Conservation (phyloP, 2,888 invertebrate species). For the Drosophila merina region DNA sequence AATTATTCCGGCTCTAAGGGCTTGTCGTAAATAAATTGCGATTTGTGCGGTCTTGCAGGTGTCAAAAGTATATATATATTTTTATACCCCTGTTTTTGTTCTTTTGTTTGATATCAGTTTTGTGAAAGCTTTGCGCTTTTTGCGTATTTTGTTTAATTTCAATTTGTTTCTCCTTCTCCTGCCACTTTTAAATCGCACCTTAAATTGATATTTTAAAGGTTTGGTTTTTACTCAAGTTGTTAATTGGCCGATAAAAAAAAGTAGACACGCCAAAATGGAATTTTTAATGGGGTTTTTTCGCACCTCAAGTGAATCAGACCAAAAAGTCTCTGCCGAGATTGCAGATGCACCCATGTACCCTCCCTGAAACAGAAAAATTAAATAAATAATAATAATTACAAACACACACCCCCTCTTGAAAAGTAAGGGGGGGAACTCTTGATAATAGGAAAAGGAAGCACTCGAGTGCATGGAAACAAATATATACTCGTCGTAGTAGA, state of each 20-base stretch:
- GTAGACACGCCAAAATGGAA: constrained; percentile 21
- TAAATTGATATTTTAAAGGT: constrained; percentile 15
- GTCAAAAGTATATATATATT: constrained; percentile 17
- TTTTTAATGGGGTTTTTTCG: constrained; percentile 25
- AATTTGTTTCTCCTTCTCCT: background rate
- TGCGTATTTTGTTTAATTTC: background rate
- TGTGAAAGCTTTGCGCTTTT: background rate
- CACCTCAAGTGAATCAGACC: constrained; percentile 33
- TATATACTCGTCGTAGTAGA: background rate
- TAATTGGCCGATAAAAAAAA: constrained; percentile 14
- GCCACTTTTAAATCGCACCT: constrained; percentile 3
- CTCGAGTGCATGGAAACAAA: constrained; percentile 8
- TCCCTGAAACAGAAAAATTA: background rate
- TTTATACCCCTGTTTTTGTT: background rate
- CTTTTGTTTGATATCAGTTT: background rate
- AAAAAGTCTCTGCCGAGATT: constrained; percentile 5
- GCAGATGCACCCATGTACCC: constrained; percentile 2
- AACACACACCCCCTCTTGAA: background rate
- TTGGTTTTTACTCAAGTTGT: constrained; percentile 9
- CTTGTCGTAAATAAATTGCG: constrained; percentile 16
- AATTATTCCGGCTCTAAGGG: constrained; percentile 12
- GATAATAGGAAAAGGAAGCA: constrained; percentile 8
- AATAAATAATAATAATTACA: background rate
- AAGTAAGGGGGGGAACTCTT: constrained; percentile 1
- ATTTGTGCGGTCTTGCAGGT: constrained; percentile 20